These are phyloP conservation scores for Hirtodrosophila confusa DNA, from an alignment of 2,888 invertebrate species.

Conservation along the genomic window DNA sequence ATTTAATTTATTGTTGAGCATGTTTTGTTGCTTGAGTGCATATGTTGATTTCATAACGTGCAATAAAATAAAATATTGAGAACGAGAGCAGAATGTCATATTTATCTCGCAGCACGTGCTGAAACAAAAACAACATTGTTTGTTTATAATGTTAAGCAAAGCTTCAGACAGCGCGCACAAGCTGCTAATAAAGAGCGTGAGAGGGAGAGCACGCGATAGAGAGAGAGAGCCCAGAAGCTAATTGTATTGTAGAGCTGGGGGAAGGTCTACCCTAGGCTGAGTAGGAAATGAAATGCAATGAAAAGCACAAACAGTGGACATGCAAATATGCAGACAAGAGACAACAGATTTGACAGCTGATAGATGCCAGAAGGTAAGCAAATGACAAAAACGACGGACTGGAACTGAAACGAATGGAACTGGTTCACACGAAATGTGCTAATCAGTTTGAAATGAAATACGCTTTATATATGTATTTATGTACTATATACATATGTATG, in stretches of 20 bases:
- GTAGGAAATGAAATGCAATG: constrained; percentile 72
- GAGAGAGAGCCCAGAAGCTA: constrained; percentile 2
- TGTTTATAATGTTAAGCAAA: constrained; percentile 65
- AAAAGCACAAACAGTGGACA: constrained; percentile 77
- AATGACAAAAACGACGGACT: not conserved
- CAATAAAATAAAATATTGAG: constrained; percentile 39
- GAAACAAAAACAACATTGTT: constrained; percentile 66
- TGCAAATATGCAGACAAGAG: constrained; percentile 63
- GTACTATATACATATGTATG: not conserved
- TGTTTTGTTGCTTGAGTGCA: constrained; percentile 55
- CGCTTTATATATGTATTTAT: constrained; percentile 3
- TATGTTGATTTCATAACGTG: constrained; percentile 65
- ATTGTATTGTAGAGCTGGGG: not conserved
- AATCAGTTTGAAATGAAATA: constrained; percentile 14
- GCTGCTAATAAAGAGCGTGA: constrained; percentile 12
- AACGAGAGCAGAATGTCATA: constrained; percentile 43
- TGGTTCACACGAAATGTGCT: constrained; percentile 27
- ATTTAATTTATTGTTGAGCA: constrained; percentile 45
- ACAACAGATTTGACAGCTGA: constrained; percentile 57
- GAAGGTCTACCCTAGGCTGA: constrained; percentile 33
- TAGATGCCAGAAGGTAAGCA: constrained; percentile 31
- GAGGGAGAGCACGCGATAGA: constrained; percentile 9
- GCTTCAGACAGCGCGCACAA: constrained; percentile 37
- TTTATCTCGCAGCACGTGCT: constrained; percentile 75
- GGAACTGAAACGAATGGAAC: constrained; percentile 9